Evolutionary conservation across 1,140 invertebrate species (phyloP).

Genomic region (Euwallacea fornicatus): DNA sequence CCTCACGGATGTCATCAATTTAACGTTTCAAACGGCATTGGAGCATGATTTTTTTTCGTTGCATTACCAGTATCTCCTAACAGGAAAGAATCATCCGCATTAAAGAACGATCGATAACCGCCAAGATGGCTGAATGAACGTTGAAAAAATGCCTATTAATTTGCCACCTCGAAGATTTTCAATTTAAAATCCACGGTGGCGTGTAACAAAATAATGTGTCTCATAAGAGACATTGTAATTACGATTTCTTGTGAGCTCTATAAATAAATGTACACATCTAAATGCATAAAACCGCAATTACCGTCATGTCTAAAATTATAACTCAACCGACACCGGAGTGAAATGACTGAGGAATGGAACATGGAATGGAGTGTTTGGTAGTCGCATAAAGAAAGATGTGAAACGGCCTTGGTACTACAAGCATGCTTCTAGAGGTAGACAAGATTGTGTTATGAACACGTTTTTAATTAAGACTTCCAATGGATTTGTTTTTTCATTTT

Average conservation of each 20-base stretch:
- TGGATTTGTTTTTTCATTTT: not conserved
- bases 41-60: no score
- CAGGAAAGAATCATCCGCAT: no score
- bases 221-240: not conserved
- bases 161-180: no score
- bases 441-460: not conserved
- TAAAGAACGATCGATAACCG: no score
- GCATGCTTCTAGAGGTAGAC: conserved; percentile 10
- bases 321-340: conserved; percentile 4
- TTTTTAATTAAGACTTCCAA: conserved; percentile 2
- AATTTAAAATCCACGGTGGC: no score
- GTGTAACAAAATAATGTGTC: no score
- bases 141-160: no score
- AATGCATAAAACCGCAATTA: conserved; percentile 21
- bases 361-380: not conserved
- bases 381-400: not conserved
- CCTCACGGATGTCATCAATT: no score
- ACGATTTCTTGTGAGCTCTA: conserved; percentile 11
- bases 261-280: not conserved
- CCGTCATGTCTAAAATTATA: conserved; percentile 7
- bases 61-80: no score
- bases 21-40: no score
- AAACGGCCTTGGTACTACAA: conserved; percentile 16
- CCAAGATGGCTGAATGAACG: no score
- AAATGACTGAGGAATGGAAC: conserved; percentile 3